phyloP scores from a whole-genome alignment of 2,797 vertebrate genomes.

The Centroberyx gerrardi region DNA sequence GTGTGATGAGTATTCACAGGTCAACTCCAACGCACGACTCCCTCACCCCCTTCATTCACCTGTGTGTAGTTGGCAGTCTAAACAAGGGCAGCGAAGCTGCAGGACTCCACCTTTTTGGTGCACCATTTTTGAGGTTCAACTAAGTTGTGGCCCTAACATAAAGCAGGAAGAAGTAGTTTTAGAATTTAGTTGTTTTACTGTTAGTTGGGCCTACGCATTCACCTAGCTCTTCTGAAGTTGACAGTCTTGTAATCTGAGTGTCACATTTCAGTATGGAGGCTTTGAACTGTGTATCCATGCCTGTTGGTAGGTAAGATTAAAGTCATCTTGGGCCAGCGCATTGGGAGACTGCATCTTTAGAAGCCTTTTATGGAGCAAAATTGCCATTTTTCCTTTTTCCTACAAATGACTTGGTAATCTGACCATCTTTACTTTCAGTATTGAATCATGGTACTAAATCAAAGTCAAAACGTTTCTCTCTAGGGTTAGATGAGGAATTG shows the following conservation, averaged over 20 bases:
- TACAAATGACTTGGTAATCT: conserved; percentile 52
- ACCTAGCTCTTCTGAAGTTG: background rate
- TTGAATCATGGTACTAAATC: conserved; percentile 65
- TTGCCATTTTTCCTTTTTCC: conserved; percentile 31
- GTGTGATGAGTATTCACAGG: conserved; percentile 31
- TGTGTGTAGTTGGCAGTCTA: conserved; percentile 7
- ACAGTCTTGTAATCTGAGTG: background rate
- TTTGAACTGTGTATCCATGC: background rate
- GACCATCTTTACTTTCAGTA: conserved; percentile 49
- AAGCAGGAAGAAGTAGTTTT: too few species aligned
- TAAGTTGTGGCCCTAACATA: background rate
- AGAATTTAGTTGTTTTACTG: too few species aligned
- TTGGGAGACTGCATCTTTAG: conserved; percentile 79
- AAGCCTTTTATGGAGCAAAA: conserved; percentile 64
- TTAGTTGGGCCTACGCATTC: too few species aligned
- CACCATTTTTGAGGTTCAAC: background rate
- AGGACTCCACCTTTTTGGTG: background rate
- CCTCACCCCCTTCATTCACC: conserved; percentile 9
- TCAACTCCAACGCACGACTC: conserved; percentile 40
- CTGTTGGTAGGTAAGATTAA: background rate
- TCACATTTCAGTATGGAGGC: background rate
- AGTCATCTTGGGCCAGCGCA: conserved; percentile 31
- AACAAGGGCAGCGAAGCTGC: background rate
- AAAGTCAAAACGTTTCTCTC: conserved; percentile 50
- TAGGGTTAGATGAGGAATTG: conserved; percentile 36